These are phyloP conservation scores for Empis stercorea DNA, from an alignment of 2,888 invertebrate genomes.

Conservation along the genomic window DNA sequence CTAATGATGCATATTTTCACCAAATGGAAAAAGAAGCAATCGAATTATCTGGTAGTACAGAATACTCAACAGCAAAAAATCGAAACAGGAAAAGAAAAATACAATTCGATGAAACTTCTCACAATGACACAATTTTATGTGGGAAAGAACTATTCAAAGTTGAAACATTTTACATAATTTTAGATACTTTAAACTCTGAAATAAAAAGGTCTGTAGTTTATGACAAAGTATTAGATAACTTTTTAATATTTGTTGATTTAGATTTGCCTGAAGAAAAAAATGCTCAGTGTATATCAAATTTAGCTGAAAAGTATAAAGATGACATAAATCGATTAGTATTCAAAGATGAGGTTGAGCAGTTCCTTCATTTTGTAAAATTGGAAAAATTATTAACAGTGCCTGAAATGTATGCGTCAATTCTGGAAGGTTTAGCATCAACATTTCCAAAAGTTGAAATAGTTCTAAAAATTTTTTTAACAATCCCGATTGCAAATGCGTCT, in stretches of 20 bases:
- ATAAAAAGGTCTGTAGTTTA: background rate
- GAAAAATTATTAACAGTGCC: background rate
- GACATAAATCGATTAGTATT: background rate
- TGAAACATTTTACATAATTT: background rate
- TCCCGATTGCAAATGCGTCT: background rate
- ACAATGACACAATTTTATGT: background rate
- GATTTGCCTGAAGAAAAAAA: background rate
- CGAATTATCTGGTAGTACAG: background rate
- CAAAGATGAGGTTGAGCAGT: constrained; percentile 1
- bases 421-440: background rate
- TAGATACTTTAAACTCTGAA: background rate
- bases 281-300: background rate
- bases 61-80: background rate
- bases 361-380: background rate
- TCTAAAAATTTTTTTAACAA: background rate
- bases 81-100: background rate
- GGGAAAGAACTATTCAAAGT: background rate
- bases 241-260: background rate
- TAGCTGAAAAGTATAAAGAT: background rate
- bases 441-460: background rate
- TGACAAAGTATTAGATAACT: background rate
- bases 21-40: background rate
- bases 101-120: background rate
- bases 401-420: background rate
- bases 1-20: background rate